These are phyloP conservation scores for Parnassius glacialis DNA, from an alignment of 2,888 invertebrate species.

Conservation along the genomic window DNA sequence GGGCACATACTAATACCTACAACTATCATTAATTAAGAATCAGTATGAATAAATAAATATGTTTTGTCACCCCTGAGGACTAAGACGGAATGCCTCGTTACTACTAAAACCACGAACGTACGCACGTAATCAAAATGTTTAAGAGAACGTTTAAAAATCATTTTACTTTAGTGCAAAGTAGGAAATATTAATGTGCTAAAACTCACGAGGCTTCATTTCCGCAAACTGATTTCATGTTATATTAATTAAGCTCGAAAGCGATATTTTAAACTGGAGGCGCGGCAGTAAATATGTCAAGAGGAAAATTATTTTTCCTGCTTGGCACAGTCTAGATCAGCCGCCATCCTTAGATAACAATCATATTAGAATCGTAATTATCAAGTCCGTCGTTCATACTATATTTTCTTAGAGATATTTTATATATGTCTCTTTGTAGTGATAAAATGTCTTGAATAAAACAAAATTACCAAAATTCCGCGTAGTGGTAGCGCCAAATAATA, in stretches of 20 bases:
- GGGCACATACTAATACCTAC: no score
- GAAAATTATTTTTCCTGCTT: conserved; percentile 33
- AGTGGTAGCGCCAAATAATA: no score
- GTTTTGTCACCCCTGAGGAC: no score
- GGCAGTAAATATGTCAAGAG: conserved; percentile 52
- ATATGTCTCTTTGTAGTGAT: no score
- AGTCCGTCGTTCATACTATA: not conserved
- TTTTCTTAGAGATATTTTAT: no score
- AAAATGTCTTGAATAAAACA: no score
- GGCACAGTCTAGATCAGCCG: conserved; percentile 5
- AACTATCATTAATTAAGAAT: no score
- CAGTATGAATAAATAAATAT: no score
- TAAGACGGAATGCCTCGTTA: no score
- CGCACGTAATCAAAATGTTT: no score
- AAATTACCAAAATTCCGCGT: no score
- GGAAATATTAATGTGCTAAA: conserved; percentile 20
- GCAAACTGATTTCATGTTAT: conserved; percentile 49
- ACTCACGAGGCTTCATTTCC: conserved; percentile 39
- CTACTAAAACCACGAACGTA: no score
- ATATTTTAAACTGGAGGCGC: conserved; percentile 51
- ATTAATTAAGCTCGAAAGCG: conserved; percentile 60
- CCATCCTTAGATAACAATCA: conserved; percentile 29
- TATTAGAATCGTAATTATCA: conserved; percentile 6
- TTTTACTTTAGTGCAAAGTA: conserved; percentile 6
- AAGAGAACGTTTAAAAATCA: not conserved